Evolutionary conservation across 2,797 vertebrate genomes (phyloP), one percentile per base, ranked within the genome.

Genomic region (Phoxinus dragarum): DNA sequence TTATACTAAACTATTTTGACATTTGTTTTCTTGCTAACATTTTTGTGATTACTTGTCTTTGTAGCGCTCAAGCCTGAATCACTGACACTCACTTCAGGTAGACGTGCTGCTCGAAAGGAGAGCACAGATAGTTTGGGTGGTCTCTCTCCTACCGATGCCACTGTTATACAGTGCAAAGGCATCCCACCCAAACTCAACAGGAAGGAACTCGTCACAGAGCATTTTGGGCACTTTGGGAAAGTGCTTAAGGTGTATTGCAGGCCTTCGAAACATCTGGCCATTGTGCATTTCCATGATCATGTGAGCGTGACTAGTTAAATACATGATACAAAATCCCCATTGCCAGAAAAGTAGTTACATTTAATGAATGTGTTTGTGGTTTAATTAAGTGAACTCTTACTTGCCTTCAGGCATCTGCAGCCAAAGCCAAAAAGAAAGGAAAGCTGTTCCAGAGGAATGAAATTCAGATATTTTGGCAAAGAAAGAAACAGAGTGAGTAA

Each of bases 401-500:
- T 66, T 38, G 88, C 91, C 44, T 93, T 93, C 86, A 99, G 98
- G 95, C 92, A 2, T 95, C 96, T 52, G 98, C 98, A 31, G 93
- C 92, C 73, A 95, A 93, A 86, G 98, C 98, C 6, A 97, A 96
- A 90, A 99, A 96, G 93, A 97, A 94, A 90, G 97, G 96, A 0
- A 98, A 97, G 92, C 19, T 90, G 1, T 89, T 99, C 14, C 91
- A 94, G 0, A 90, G 95, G 84, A 93, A 95, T 6, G 96, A 98
- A n/a, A 90, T 98, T 44, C 83, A 93, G 8, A 94, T 97, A 0
- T 95, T 98, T 87, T 99, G 96, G 97, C 96, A 97, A 83, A 97
- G 91, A 91, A 99, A 98, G 91, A 99, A 97, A 91, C 94, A 91
- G 54, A 97, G 98, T 99, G 92, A 97, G 96, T 94, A 40, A 16